Conservation (phyloP, 2,888 invertebrate genomes). For the Amphipoea oculea region DNA sequence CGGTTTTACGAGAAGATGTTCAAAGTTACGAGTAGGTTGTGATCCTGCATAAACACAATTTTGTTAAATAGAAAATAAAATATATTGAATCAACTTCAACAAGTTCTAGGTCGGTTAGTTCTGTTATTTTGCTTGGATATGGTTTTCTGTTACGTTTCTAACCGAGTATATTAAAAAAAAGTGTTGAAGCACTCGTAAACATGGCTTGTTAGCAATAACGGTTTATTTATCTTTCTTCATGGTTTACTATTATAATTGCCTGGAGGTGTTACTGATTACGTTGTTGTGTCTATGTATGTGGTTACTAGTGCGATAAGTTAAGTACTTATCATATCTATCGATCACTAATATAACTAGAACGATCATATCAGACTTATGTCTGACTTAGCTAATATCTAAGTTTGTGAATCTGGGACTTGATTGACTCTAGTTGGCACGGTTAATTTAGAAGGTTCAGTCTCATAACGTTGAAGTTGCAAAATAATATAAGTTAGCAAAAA, state of each 20-base stretch:
- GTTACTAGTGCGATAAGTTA: constrained; percentile 14
- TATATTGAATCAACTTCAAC: neutral
- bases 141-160: neutral
- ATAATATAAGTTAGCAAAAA: no score
- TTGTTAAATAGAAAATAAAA: no score
- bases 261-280: constrained; percentile 13
- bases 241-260: constrained; percentile 20
- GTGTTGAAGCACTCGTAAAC: neutral
- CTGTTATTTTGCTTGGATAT: neutral
- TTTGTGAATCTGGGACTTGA: neutral
- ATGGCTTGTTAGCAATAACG: constrained; percentile 35
- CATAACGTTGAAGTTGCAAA: no score
- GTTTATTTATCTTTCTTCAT: constrained; percentile 32
- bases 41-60: no score
- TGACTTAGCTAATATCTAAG: neutral
- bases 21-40: no score
- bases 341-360: no score
- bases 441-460: no score
- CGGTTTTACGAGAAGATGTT: no score
- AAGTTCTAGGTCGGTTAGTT: constrained; percentile 5
- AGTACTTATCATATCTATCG: neutral
- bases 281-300: constrained; percentile 2
- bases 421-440: no score
- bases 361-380: neutral
- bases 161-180: constrained; percentile 7